These are phyloP conservation scores for Epinotia ramella DNA, from an alignment of 2,888 invertebrate genomes.

Conservation along the genomic window DNA sequence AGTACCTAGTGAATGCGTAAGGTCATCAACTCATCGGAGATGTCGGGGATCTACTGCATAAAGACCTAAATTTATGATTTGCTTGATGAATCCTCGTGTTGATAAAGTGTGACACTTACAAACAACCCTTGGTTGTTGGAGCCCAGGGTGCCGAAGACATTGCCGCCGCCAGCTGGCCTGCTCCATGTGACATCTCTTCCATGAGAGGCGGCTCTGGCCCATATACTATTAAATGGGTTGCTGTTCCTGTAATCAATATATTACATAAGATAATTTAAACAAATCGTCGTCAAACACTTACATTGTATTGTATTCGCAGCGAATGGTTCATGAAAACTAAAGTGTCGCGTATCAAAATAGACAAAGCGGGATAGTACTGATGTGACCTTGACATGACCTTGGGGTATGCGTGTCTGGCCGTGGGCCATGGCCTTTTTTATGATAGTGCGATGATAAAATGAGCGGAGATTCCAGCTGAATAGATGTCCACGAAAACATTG, in stretches of 20 bases:
- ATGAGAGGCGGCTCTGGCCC: not conserved
- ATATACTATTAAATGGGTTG: not conserved
- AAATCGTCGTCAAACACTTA: too few relatives aligned
- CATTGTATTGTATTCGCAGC: too few relatives aligned
- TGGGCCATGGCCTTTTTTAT: too few relatives aligned
- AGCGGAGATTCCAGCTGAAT: too few relatives aligned
- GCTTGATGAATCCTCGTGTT: not conserved
- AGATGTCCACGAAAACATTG: too few relatives aligned
- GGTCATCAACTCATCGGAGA: too few relatives aligned
- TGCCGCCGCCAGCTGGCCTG: slow-evolving; percentile 48
- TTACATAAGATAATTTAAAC: not conserved
- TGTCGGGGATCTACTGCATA: too few relatives aligned
- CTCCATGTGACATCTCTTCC: slow-evolving; percentile 54
- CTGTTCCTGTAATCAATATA: not conserved
- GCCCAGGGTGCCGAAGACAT: slow-evolving; percentile 50
- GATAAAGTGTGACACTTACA: slow-evolving; percentile 44
- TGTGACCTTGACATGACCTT: too few relatives aligned
- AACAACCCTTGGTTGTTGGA: slow-evolving; percentile 47
- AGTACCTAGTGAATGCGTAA: too few relatives aligned
- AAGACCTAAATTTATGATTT: too few relatives aligned
- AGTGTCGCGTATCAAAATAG: not conserved
- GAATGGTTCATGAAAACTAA: not conserved
- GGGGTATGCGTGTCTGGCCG: too few relatives aligned
- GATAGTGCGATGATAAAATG: too few relatives aligned
- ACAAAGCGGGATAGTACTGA: not conserved